phyloP scores from a whole-genome alignment of 1,140 invertebrate species.

The Trichoplusia ni region DNA sequence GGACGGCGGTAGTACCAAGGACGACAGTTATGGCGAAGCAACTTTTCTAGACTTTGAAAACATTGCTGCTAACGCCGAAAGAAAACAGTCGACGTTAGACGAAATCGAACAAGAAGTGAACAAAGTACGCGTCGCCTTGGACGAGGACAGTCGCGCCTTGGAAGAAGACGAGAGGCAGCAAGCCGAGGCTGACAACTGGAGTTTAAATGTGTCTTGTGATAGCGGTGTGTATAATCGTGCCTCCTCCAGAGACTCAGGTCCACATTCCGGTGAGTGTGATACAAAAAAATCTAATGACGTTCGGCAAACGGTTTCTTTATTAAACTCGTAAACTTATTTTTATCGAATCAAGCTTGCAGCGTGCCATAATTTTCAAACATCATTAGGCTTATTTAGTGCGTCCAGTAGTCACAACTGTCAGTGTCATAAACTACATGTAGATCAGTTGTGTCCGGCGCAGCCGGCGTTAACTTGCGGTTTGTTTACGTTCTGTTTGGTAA shows the following conservation, averaged over 20 bases:
- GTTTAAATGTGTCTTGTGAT: conserved; percentile 80
- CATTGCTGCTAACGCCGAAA: conserved; percentile 48
- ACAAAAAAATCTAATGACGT: conserved; percentile 37
- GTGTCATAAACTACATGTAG: conserved; percentile 61
- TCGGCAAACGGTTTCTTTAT: conserved; percentile 41
- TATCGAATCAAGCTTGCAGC: conserved; percentile 44
- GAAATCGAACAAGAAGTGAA: conserved; percentile 79
- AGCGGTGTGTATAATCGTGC: conserved; percentile 82
- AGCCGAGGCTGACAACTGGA: conserved; percentile 77
- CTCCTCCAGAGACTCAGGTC: conserved; percentile 81
- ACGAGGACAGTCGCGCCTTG: conserved; percentile 75
- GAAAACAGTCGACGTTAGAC: conserved; percentile 70
- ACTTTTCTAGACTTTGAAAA: conserved; percentile 75
- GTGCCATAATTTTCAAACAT: conserved; percentile 53
- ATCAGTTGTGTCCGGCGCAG: conserved; percentile 47
- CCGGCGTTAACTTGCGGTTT: conserved; percentile 66
- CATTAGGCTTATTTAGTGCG: conserved; percentile 65
- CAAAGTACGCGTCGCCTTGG: conserved; percentile 77
- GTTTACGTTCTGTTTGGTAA: conserved; percentile 77
- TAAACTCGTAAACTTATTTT: conserved; percentile 62
- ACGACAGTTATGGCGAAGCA: conserved; percentile 71
- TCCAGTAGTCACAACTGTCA: conserved; percentile 50
- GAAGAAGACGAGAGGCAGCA: conserved; percentile 74
- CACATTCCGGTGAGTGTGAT: conserved; percentile 76
- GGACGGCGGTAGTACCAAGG: conserved; percentile 50